Evolutionary conservation across 2,888 invertebrate genomes (phyloP).

Genomic region (Nomada goodeniana): DNA sequence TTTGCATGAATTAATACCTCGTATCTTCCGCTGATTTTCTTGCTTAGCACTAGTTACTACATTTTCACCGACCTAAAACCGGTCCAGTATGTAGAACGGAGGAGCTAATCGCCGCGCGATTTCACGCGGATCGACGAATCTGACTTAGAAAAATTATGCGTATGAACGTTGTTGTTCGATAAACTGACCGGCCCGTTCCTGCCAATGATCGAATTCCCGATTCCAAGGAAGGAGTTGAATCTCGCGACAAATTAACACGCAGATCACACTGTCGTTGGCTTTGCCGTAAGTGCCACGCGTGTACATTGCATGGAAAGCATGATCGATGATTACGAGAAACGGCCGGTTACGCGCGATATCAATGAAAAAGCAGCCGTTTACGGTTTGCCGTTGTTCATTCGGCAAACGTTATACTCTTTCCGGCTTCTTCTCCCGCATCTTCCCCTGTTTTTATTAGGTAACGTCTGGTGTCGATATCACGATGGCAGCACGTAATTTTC

Average conservation of each 20-base stretch:
- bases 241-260: slow-evolving; percentile 5
- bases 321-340: slow-evolving; percentile 30
- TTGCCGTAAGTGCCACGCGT: not conserved
- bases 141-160: too few species aligned
- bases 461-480: not conserved
- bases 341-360: not conserved
- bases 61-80: slow-evolving; percentile 50
- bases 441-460: slow-evolving; percentile 1
- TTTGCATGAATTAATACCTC: slow-evolving; percentile 72
- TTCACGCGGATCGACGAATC: not conserved
- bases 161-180: too few species aligned
- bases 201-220: too few species aligned
- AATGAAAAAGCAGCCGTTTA: too few species aligned
- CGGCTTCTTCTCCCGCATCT: not conserved
- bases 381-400: not conserved
- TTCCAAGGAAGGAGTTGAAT: not conserved
- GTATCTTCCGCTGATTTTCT: slow-evolving; percentile 58
- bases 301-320: slow-evolving; percentile 39
- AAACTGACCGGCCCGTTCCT: not conserved
- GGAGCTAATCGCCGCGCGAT: not conserved
- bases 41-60: slow-evolving; percentile 61
- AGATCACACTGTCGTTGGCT: not conserved
- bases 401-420: not conserved
- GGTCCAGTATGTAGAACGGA: not conserved
- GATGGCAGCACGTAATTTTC: not conserved